Evolutionary conservation across 1,140 invertebrate genomes (phyloP).

Genomic region (Pomacea maculata): DNA sequence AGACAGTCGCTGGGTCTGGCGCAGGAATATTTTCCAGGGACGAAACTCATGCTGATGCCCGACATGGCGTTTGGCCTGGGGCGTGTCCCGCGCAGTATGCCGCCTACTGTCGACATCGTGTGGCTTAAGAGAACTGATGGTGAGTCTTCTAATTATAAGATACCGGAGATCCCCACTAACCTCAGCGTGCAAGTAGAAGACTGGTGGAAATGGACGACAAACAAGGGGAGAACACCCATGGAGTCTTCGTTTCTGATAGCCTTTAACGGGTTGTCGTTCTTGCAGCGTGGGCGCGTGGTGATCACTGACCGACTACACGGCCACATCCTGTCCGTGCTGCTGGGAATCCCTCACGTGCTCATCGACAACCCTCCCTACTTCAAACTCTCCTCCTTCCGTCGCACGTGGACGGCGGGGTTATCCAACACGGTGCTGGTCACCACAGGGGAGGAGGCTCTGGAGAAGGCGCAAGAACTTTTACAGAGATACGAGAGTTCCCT

Average conservation of each 20-base stretch:
- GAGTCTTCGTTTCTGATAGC: not conserved
- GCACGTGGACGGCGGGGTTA: slow-evolving; percentile 31
- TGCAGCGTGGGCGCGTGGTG: slow-evolving; percentile 28
- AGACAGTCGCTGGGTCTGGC: slow-evolving; percentile 25
- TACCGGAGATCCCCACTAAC: slow-evolving; percentile 2
- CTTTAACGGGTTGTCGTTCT: slow-evolving; percentile 20
- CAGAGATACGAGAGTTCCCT: slow-evolving; percentile 19
- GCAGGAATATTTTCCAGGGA: slow-evolving; percentile 14
- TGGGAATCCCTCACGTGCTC: slow-evolving; percentile 37
- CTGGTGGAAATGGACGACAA: slow-evolving; percentile 18
- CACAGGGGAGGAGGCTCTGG: slow-evolving; percentile 9
- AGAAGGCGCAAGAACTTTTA: slow-evolving; percentile 14
- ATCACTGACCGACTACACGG: slow-evolving; percentile 40
- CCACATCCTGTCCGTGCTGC: slow-evolving; percentile 32
- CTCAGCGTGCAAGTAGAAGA: slow-evolving; percentile 7
- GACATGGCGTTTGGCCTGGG: slow-evolving; percentile 30
- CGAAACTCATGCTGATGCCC: slow-evolving; percentile 21
- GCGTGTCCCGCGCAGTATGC: slow-evolving; percentile 3
- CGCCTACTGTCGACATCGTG: slow-evolving; percentile 24
- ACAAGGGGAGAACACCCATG: slow-evolving; percentile 1
- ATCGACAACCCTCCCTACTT: slow-evolving; percentile 29
- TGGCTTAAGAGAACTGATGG: slow-evolving; percentile 23
- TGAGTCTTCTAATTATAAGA: slow-evolving; percentile 13
- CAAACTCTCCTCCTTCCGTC: slow-evolving; percentile 30
- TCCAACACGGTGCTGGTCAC: slow-evolving; percentile 8